Evolutionary conservation across 2,888 invertebrate species (phyloP).

Genomic region (Mystacides longicornis): DNA sequence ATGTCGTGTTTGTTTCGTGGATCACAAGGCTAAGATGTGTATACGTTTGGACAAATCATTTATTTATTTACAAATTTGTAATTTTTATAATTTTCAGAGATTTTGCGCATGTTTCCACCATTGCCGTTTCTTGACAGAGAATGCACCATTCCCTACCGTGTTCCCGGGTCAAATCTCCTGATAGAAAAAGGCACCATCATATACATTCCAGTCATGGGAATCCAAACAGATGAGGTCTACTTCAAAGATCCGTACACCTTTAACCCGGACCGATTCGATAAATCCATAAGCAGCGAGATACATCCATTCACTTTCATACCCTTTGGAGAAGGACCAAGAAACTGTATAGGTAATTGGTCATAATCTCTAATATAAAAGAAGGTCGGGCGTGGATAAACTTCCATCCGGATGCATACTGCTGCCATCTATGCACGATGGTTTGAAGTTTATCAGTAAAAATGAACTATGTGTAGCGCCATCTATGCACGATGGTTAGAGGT

Average conservation of each 20-base stretch:
- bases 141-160: constrained; percentile 27
- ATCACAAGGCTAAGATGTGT: too few relatives aligned
- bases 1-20: too few relatives aligned
- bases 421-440: too few relatives aligned
- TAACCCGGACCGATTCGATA: constrained; percentile 32
- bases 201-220: constrained; percentile 28
- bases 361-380: too few relatives aligned
- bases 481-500: too few relatives aligned
- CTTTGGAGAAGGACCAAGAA: constrained; percentile 26
- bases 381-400: too few relatives aligned
- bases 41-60: too few relatives aligned
- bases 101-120: constrained; percentile 40
- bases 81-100: constrained; percentile 33
- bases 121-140: constrained; percentile 31
- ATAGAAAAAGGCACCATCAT: constrained; percentile 29
- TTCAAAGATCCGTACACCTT: constrained; percentile 31
- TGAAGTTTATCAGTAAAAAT: too few relatives aligned
- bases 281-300: constrained; percentile 9
- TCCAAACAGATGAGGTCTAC: constrained; percentile 31
- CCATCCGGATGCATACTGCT: too few relatives aligned
- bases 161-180: constrained; percentile 26
- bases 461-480: too few relatives aligned
- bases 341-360: constrained; percentile 27
- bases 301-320: constrained; percentile 25
- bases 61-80: too few relatives aligned